Base-by-base conservation (phyloP, 2,888 invertebrate genomes). In the Thecophora atra region DNA sequence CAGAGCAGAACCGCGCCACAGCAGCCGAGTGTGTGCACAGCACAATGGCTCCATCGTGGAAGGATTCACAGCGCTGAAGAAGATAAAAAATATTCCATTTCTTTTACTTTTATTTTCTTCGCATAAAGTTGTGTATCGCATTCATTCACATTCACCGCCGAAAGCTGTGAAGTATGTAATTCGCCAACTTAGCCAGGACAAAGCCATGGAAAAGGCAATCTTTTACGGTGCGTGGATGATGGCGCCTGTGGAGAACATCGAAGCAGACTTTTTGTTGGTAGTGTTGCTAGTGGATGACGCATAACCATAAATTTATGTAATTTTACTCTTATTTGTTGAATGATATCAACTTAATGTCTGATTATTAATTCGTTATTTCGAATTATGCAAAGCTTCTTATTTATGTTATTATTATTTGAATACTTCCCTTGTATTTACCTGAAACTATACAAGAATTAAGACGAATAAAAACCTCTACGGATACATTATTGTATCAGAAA, bases 161-260 rank as follows among this genome's bases (percentile, higher is more conserved):
- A 54, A 54, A 54, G 54, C 54, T 21, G 54, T 11, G 54, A 54
- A 54, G 24, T 24, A 54, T 24, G 24, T 54, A 54, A 54, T 54
- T 54, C 21, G 54, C 54, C 54, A 54, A 24, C 54, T 54, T 54
- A 54, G 54, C 54, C 13, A 24, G 24, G 54, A 54, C 8, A 54
- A 54, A 24, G 54, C 54, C 3, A 8, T 11, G 21, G 54, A 8
- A 4, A 54, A 54, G 54, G 24, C 54, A 37, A 15, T 21, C 3
- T 54, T 54, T 8, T 54, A 54, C 21, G n/a, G 13, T 21, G 11
- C 54, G 21, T 19, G 7, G 24, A 54, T n/a, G 54, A 21, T 54
- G 54, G 19, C 54, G 24, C 54, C 24, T n/a, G 21, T 54, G 21
- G 24, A 54, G 21, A 19, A n/a, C 24, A 54, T 24, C 21, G 19